phyloP scores from a whole-genome alignment of 2,888 invertebrate species.

The Gastracanthus pulcherrimus region DNA sequence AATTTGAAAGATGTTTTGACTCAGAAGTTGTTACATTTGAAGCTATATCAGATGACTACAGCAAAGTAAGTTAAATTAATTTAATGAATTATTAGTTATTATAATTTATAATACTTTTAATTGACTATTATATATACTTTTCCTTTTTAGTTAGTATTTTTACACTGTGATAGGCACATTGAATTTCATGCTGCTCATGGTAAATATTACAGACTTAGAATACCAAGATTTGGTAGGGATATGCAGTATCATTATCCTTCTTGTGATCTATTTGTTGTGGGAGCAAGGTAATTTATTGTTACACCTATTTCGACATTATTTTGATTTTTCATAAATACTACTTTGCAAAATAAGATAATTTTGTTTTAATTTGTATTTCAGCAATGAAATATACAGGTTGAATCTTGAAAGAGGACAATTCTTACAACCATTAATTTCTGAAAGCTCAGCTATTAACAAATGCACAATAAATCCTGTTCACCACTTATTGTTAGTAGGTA shows the following conservation, averaged over 20 bases:
- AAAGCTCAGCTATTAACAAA: constrained; percentile 88
- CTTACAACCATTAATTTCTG: constrained; percentile 89
- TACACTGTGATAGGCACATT: constrained; percentile 93
- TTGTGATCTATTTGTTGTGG: constrained; percentile 95
- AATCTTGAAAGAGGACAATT: constrained; percentile 98
- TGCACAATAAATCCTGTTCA: constrained; percentile 93
- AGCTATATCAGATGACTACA: constrained; percentile 96
- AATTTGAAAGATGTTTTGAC: constrained; percentile 98
- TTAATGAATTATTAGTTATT: background rate
- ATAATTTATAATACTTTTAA: constrained; percentile 16
- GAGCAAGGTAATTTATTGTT: constrained; percentile 83
- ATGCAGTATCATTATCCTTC: constrained; percentile 93
- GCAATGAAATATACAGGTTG: constrained; percentile 93
- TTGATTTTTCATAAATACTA: background rate
- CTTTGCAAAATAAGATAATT: background rate
- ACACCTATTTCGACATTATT: background rate
- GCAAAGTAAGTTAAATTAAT: constrained; percentile 84
- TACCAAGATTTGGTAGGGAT: constrained; percentile 97
- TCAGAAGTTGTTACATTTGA: constrained; percentile 97
- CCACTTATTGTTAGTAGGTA: constrained; percentile 91
- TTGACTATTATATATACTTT: constrained; percentile 17
- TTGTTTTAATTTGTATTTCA: constrained; percentile 73
- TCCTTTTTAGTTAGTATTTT: constrained; percentile 85
- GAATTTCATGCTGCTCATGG: constrained; percentile 98
- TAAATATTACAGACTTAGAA: constrained; percentile 91